These are phyloP conservation scores for Acrocera orbiculus DNA, from an alignment of 2,888 invertebrate species.

Conservation along the genomic window DNA sequence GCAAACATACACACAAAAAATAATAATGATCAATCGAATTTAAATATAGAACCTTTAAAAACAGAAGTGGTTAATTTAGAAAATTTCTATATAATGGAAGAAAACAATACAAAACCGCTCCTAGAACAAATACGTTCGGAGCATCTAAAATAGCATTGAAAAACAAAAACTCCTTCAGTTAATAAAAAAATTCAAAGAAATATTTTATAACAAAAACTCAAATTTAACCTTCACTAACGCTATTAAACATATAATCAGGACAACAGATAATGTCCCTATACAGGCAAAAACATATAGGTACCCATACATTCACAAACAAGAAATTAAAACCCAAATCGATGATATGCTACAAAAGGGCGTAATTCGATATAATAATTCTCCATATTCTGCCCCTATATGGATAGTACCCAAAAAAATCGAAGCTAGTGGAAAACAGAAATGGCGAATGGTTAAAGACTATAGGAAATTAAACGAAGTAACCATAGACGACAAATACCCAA, in stretches of 20 bases:
- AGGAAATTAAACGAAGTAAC: conserved; percentile 12
- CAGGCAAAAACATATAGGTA: conserved; percentile 1
- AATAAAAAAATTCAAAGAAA: neutral
- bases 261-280: neutral
- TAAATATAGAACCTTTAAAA: neutral
- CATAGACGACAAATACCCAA: conserved; percentile 15
- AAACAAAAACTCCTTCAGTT: neutral
- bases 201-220: conserved; percentile 1
- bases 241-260: conserved; percentile 2
- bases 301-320: neutral
- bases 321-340: conserved; percentile 3
- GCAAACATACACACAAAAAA: neutral
- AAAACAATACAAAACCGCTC: neutral
- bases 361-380: conserved; percentile 1
- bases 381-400: conserved; percentile 1
- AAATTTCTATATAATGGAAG: conserved; percentile 1
- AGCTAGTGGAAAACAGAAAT: conserved; percentile 3
- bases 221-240: conserved; percentile 1
- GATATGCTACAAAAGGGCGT: neutral
- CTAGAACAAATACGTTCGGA: neutral
- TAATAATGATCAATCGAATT: neutral
- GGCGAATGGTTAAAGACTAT: conserved; percentile 5
- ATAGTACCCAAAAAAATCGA: conserved; percentile 2
- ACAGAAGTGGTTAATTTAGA: neutral
- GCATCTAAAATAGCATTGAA: conserved; percentile 2